Conservation (phyloP, 2,888 invertebrate genomes). For the Panopea generosa region DNA sequence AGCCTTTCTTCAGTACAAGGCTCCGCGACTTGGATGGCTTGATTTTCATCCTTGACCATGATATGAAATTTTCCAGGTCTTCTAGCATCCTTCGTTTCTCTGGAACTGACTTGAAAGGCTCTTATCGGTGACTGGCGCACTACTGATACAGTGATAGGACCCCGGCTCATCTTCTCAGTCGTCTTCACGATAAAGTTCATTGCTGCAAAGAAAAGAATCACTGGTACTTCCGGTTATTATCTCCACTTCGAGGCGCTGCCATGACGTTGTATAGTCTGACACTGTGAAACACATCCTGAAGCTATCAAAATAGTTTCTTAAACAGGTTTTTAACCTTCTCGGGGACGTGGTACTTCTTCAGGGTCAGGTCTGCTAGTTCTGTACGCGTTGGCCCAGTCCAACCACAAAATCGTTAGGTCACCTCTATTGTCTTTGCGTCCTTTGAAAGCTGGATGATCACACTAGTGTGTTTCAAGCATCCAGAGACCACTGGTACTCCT, state of each 20-base stretch:
- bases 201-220: slow-evolving; percentile 35
- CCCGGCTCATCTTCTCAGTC: slow-evolving; percentile 25
- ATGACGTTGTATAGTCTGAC: slow-evolving; percentile 35
- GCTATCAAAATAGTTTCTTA: slow-evolving; percentile 31
- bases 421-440: slow-evolving; percentile 25
- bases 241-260: slow-evolving; percentile 44
- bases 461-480: slow-evolving; percentile 45
- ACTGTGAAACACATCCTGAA: slow-evolving; percentile 22
- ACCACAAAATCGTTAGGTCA: slow-evolving; percentile 31
- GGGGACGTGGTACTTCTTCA: slow-evolving; percentile 31
- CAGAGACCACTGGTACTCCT: slow-evolving; percentile 43
- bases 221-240: slow-evolving; percentile 52
- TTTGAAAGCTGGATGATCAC: slow-evolving; percentile 35
- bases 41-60: slow-evolving; percentile 39
- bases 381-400: slow-evolving; percentile 39
- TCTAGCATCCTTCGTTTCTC: slow-evolving; percentile 5
- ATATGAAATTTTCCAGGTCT: neutral
- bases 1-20: slow-evolving; percentile 33
- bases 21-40: slow-evolving; percentile 45
- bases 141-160: slow-evolving; percentile 11
- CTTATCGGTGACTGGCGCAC: slow-evolving; percentile 21
- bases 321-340: slow-evolving; percentile 18
- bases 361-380: slow-evolving; percentile 28
- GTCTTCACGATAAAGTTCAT: slow-evolving; percentile 45
- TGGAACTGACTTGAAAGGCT: slow-evolving; percentile 33